Conservation (phyloP, 2,888 invertebrate species). For the Penaeus monodon region DNA sequence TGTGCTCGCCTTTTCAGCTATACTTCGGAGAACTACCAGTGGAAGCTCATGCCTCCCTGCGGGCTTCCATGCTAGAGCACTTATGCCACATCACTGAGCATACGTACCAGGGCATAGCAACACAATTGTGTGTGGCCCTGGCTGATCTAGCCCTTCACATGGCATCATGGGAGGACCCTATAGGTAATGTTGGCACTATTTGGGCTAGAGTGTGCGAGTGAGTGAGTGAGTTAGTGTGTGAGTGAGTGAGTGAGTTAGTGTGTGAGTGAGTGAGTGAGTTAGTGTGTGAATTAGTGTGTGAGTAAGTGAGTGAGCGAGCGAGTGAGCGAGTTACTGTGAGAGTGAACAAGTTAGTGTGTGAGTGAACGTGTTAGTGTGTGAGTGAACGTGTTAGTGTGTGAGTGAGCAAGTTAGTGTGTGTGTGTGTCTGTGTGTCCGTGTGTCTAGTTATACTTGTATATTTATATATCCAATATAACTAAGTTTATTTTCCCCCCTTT, state of each 20-base stretch:
- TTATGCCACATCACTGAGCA: constrained; percentile 83
- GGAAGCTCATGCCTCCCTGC: constrained; percentile 84
- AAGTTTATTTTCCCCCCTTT: background rate
- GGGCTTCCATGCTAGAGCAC: constrained; percentile 92
- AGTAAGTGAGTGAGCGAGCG: too few species aligned
- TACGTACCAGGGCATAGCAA: constrained; percentile 87
- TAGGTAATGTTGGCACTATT: constrained; percentile 74
- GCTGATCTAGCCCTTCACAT: constrained; percentile 95
- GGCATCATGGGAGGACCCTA: constrained; percentile 91
- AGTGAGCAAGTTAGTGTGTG: too few species aligned
- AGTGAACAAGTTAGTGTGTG: too few species aligned
- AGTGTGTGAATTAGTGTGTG: too few species aligned
- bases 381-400: background rate
- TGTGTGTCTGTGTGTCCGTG: too few species aligned
- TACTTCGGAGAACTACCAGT: constrained; percentile 91
- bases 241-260: background rate
- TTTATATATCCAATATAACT: background rate
- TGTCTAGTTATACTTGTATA: background rate
- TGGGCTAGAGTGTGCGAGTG: background rate
- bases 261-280: too few species aligned
- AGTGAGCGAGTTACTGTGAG: too few species aligned
- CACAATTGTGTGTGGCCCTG: constrained; percentile 91
- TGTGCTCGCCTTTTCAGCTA: constrained; percentile 68
- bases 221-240: background rate
- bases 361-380: too few species aligned